Base-by-base conservation (phyloP, 2,888 invertebrate genomes). In the Tryphoninae sp. region DNA sequence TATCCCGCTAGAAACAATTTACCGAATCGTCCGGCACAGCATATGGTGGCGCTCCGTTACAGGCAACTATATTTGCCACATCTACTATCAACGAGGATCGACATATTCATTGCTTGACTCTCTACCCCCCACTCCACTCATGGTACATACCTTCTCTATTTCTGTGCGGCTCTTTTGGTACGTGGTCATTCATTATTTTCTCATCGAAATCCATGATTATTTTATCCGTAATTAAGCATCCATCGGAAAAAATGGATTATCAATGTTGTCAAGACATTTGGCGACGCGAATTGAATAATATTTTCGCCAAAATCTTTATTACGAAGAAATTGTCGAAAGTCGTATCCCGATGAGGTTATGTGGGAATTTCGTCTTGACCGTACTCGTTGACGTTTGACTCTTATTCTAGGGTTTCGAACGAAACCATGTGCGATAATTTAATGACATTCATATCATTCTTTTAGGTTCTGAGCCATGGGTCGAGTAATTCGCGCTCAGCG, bases 401-500 rank as follows among this genome's bases (percentile, higher is more conserved):
- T 58, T 69, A 61, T 65, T 62, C 22, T 51, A 16, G 6, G 71
- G 9, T 13, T 61, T 75, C 13, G 11, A 55, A 7, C 22, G 1
- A 8, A 55, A 19, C n/a, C 19, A 19, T 55, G 16, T 55, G 16
- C 19, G 55, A 55, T 2, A 4, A 45, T 33, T 6, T 33, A 33
- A 3, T 45, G 42, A 33, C 4, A 2, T 22, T 64, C 7, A n/a
- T 23, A 22, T 22, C 62, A 58, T 69, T 69, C 9, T 87, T 86
- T 87, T 7, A 77, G 90, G 89, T 79, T 81, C 82, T 89, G 82
- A 90, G 87, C 84, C 86, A 99, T 99, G 99, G 99, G 99, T 95
- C 98, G 99, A 93, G 99, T 99, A 90, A 99, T 99, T 95, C 97
- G 99, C 94, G 97, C 98, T 93, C 99, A 99, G 94, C 97, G 99